Conservation (phyloP, 1,140 invertebrate genomes). For the Leptopilina clavipes region DNA sequence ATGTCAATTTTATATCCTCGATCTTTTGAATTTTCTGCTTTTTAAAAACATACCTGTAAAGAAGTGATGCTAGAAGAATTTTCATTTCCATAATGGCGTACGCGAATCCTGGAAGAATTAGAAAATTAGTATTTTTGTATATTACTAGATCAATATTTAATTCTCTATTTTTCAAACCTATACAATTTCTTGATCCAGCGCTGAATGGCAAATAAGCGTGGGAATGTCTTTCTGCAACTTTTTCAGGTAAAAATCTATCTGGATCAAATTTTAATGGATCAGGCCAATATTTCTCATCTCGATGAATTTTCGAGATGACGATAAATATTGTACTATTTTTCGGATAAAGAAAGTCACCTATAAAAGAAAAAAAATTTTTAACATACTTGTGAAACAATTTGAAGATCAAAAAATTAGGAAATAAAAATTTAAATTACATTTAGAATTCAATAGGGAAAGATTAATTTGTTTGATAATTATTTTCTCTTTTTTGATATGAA, state of each 20-base stretch:
- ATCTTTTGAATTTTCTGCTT: not conserved
- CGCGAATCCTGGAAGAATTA: not conserved
- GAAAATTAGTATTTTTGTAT: too few species aligned
- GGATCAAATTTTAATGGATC: not conserved
- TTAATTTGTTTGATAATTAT: not conserved
- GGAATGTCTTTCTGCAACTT: not conserved
- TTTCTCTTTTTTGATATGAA: too few species aligned
- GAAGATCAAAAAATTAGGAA: too few species aligned
- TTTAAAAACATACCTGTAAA: conserved; percentile 6
- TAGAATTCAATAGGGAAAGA: too few species aligned
- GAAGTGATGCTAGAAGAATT: not conserved
- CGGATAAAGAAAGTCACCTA: not conserved
- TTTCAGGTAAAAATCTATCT: not conserved
- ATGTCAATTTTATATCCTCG: not conserved
- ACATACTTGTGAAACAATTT: too few species aligned
- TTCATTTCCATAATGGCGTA: conserved; percentile 4
- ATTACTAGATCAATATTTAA: too few species aligned
- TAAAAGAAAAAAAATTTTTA: not conserved
- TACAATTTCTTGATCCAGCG: conserved; percentile 2
- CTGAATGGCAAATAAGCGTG: conserved; percentile 2
- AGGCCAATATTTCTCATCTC: not conserved
- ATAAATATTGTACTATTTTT: not conserved
- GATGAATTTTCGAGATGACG: not conserved
- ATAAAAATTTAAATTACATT: too few species aligned
- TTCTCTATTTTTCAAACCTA: not conserved